Conservation (phyloP, 2,113 vertebrate genomes). For the Mungos mungo region DNA sequence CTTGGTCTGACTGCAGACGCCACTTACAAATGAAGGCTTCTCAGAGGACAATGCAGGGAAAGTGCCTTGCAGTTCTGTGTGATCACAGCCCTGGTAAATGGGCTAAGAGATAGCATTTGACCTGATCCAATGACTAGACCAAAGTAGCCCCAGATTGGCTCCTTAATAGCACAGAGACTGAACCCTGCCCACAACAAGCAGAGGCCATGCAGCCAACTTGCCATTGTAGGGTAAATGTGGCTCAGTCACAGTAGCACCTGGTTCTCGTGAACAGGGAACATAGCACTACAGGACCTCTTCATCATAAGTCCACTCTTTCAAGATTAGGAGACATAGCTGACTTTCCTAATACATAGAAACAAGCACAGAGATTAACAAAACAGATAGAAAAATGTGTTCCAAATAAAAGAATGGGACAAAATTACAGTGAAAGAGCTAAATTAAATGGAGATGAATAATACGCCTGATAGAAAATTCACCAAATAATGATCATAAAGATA, state of each 20-base stretch:
- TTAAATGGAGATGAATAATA: not conserved
- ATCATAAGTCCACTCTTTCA: not conserved
- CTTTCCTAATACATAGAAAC: not conserved
- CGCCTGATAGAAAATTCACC: not conserved
- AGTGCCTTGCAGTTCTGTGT: not conserved
- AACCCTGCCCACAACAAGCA: not conserved
- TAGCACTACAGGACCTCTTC: not conserved
- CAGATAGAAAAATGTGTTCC: not conserved
- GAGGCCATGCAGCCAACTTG: not conserved
- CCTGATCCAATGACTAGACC: not conserved
- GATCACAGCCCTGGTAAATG: not conserved
- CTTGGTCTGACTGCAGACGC: not conserved
- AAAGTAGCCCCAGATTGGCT: not conserved
- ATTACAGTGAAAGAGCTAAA: not conserved
- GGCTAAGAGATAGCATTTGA: not conserved
- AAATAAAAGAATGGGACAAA: not conserved
- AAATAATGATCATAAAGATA: not conserved
- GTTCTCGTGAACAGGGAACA: not conserved
- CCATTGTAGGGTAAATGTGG: no score
- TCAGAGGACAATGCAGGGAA: not conserved
- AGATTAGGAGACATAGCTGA: not conserved
- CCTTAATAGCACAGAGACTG: not conserved
- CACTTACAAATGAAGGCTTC: not conserved
- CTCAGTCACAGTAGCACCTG: not conserved
- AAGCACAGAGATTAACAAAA: not conserved